Conservation (phyloP, 2,113 vertebrate species). For the Pholis gunnellus region DNA sequence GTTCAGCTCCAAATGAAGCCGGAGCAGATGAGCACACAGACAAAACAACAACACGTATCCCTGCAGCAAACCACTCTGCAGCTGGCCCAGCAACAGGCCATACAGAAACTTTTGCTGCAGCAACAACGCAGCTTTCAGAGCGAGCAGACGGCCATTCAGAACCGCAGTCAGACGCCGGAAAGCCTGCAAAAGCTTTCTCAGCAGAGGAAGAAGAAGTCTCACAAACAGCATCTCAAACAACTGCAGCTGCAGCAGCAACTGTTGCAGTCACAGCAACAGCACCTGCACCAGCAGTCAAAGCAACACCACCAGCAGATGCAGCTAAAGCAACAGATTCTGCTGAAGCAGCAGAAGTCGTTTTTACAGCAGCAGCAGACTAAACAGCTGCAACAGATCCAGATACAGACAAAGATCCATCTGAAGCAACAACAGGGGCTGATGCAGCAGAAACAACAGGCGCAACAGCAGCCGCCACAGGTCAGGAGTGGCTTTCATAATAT, state of each 20-base stretch:
- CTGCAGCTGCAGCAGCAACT: slow-evolving; percentile 44
- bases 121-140: slow-evolving; percentile 52
- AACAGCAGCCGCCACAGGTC: slow-evolving; percentile 38
- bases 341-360: slow-evolving; percentile 47
- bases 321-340: slow-evolving; percentile 53
- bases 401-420: slow-evolving; percentile 30
- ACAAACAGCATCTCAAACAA: slow-evolving; percentile 59
- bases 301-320: slow-evolving; percentile 42
- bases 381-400: slow-evolving; percentile 53
- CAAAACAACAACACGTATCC: not conserved
- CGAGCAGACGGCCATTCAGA: slow-evolving; percentile 44
- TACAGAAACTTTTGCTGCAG: slow-evolving; percentile 54
- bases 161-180: slow-evolving; percentile 26
- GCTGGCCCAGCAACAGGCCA: slow-evolving; percentile 54
- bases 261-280: slow-evolving; percentile 23
- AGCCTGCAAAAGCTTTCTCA: slow-evolving; percentile 56
- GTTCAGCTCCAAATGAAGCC: slow-evolving; percentile 8
- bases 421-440: not conserved
- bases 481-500: not conserved
- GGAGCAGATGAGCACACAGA: slow-evolving; percentile 26
- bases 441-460: slow-evolving; percentile 27
- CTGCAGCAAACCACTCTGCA: slow-evolving; percentile 45
- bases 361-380: slow-evolving; percentile 31
- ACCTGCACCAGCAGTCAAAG: slow-evolving; percentile 34
- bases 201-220: slow-evolving; percentile 71